These are phyloP conservation scores for Drosophila gunungcola DNA, from an alignment of 1,140 invertebrate species.

Conservation along the genomic window DNA sequence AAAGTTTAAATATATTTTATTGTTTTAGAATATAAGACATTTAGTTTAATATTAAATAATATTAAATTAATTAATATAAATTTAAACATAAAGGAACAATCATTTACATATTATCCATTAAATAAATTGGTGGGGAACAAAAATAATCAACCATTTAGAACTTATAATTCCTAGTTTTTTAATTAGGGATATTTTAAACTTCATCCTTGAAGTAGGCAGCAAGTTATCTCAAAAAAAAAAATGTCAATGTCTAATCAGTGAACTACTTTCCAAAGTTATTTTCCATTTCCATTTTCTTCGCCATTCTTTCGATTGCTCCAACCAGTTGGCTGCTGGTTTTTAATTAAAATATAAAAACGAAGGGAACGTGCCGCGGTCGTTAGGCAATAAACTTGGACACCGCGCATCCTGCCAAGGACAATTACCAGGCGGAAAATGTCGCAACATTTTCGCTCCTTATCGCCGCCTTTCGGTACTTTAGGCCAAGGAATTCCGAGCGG, in stretches of 20 bases:
- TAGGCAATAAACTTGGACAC: conserved; percentile 82
- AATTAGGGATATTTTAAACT: too few relatives aligned
- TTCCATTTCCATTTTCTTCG: neutral
- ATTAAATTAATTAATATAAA: too few relatives aligned
- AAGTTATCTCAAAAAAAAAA: conserved; percentile 14
- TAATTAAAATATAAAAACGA: conserved; percentile 83
- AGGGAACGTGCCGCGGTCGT: conserved; percentile 79
- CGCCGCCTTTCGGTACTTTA: conserved; percentile 54
- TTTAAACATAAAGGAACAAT: too few relatives aligned
- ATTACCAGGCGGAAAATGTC: conserved; percentile 82
- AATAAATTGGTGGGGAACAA: too few relatives aligned
- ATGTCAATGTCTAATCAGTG: conserved; percentile 28
- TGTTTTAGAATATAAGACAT: neutral
- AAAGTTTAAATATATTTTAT: too few relatives aligned
- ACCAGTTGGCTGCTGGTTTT: conserved; percentile 45
- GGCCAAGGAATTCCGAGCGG: conserved; percentile 47
- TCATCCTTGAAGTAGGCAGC: too few relatives aligned
- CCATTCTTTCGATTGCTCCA: neutral
- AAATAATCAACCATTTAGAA: too few relatives aligned
- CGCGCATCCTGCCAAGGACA: conserved; percentile 77
- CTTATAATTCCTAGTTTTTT: too few relatives aligned
- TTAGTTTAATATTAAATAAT: neutral
- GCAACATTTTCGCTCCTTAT: conserved; percentile 76
- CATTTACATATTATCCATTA: too few relatives aligned
- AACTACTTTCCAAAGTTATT: conserved; percentile 39